These are phyloP conservation scores for Pomacea canaliculata DNA, from an alignment of 2,888 invertebrate genomes.

Conservation along the genomic window DNA sequence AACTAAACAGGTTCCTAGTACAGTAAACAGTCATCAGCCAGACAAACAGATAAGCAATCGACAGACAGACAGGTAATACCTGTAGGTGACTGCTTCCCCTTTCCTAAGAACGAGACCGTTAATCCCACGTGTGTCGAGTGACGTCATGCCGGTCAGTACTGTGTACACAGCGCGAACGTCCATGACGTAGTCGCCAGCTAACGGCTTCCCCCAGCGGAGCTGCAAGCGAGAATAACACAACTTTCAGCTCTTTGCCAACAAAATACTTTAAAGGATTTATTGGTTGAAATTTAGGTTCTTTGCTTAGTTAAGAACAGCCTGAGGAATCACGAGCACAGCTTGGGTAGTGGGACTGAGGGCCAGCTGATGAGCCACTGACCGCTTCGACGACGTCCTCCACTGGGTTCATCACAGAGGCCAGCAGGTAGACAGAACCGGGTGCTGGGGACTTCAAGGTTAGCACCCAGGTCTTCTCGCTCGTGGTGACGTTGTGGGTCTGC, in stretches of 20 bases:
- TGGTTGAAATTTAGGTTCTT: no score
- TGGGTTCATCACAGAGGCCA: slow-evolving; percentile 13
- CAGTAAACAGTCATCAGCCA: no score
- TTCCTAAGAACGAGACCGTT: slow-evolving; percentile 27
- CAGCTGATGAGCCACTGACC: not conserved
- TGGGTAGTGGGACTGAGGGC: no score
- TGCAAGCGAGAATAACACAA: not conserved
- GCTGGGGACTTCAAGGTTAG: slow-evolving; percentile 8
- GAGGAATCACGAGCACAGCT: no score
- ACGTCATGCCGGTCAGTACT: not conserved
- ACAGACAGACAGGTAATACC: slow-evolving; percentile 21
- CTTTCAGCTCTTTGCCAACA: no score
- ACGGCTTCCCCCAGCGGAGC: slow-evolving; percentile 7
- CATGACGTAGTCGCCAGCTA: not conserved
- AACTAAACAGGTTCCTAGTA: no score
- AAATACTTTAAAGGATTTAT: no score
- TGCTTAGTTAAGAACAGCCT: no score
- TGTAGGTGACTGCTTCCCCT: slow-evolving; percentile 28
- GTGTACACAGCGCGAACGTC: slow-evolving; percentile 16
- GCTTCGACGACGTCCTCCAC: slow-evolving; percentile 34
- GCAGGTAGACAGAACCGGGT: slow-evolving; percentile 17
- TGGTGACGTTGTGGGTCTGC: slow-evolving; percentile 63
- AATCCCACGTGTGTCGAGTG: not conserved
- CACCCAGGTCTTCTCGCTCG: slow-evolving; percentile 72
- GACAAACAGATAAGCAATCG: no score